phyloP scores from a whole-genome alignment of 2,797 vertebrate genomes.

The Gobionotothen gibberifrons region DNA sequence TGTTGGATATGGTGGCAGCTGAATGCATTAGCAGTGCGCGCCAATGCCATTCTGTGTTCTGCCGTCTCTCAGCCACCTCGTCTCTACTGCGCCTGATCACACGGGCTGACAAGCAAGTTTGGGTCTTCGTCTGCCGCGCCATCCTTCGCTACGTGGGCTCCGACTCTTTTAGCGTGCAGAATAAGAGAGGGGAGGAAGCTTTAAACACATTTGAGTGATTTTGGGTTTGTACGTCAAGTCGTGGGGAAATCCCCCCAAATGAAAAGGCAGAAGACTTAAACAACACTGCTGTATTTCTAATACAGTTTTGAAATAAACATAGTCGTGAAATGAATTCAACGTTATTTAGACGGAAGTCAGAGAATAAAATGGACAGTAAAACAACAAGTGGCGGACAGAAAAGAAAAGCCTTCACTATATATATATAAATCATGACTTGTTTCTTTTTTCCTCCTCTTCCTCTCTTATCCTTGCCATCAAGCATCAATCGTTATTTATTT shows the following conservation, averaged over 20 bases:
- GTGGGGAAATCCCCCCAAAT: slow-evolving; percentile 59
- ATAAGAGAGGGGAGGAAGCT: slow-evolving; percentile 57
- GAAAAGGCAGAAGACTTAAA: slow-evolving; percentile 35
- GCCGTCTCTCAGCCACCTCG: slow-evolving; percentile 78
- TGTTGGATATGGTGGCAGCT: slow-evolving; percentile 81
- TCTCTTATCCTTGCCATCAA: slow-evolving; percentile 82
- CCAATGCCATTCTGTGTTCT: slow-evolving; percentile 76
- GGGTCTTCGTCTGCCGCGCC: slow-evolving; percentile 73
- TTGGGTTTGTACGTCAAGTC: slow-evolving; percentile 55
- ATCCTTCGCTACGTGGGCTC: slow-evolving; percentile 67
- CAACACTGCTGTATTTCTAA: slow-evolving; percentile 37
- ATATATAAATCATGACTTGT: slow-evolving; percentile 77
- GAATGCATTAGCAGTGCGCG: slow-evolving; percentile 78
- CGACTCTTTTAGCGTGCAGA: slow-evolving; percentile 63
- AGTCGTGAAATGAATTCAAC: slow-evolving; percentile 43
- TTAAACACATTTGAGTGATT: slow-evolving; percentile 71
- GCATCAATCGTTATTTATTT: slow-evolving; percentile 78
- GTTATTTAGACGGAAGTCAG: slow-evolving; percentile 49
- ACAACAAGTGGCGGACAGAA: slow-evolving; percentile 60
- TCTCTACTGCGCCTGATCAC: slow-evolving; percentile 80
- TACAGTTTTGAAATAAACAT: slow-evolving; percentile 33
- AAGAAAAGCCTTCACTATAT: slow-evolving; percentile 59
- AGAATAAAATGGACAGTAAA: slow-evolving; percentile 62
- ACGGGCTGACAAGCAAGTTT: slow-evolving; percentile 82
- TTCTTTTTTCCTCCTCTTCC: slow-evolving; percentile 62